phyloP scores from a whole-genome alignment of 1,140 invertebrate species.

The Dreissena rostriformis region DNA sequence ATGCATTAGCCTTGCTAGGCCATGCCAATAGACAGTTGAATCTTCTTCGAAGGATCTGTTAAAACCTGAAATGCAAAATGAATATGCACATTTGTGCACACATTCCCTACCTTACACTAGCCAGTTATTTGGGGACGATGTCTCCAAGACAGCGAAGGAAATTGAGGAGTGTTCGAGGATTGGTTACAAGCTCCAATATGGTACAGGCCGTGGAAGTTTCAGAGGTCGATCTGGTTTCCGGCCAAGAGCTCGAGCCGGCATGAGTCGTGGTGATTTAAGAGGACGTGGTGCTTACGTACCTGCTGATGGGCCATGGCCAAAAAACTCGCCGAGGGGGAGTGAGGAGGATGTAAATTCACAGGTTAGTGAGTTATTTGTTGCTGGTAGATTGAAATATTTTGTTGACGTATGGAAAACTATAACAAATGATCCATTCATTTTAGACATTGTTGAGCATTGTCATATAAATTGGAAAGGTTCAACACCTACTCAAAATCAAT shows the following conservation, averaged over 20 bases:
- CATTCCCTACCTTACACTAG: too few relatives aligned
- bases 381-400: too few relatives aligned
- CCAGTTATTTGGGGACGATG: too few relatives aligned
- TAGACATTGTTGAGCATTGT: too few relatives aligned
- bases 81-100: background rate
- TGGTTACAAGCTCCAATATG: conserved; percentile 17
- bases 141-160: conserved; percentile 21
- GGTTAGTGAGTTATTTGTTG: too few relatives aligned
- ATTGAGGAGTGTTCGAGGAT: conserved; percentile 20
- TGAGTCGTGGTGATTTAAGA: background rate
- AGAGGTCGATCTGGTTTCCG: conserved; percentile 2
- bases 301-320: background rate
- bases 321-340: conserved; percentile 3
- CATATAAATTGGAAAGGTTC: too few relatives aligned
- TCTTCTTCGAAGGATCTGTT: conserved; percentile 4
- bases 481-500: too few relatives aligned
- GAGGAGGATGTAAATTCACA: too few relatives aligned
- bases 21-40: conserved; percentile 23
- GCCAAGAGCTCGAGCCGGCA: conserved; percentile 2
- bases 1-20: too few relatives aligned
- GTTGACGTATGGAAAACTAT: too few relatives aligned
- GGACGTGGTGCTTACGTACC: background rate
- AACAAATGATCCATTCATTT: too few relatives aligned
- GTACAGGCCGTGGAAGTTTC: conserved; percentile 4
- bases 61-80: conserved; percentile 20